phyloP scores from a whole-genome alignment of 2,888 invertebrate species.

The Caenorhabditis panamensis region DNA sequence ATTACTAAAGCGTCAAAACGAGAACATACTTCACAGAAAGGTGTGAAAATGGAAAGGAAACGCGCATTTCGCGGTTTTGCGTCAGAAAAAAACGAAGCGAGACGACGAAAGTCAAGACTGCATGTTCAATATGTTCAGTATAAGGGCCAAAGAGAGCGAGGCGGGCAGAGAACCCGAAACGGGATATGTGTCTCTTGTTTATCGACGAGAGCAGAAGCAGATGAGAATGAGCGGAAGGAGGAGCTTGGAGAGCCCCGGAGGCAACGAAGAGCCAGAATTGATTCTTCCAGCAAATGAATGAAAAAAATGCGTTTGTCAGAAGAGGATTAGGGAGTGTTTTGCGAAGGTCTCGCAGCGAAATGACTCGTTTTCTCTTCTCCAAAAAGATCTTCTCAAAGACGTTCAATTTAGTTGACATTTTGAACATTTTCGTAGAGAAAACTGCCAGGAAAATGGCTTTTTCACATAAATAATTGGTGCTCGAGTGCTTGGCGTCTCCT shows the following conservation, averaged over 20 bases:
- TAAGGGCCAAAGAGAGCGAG: constrained; percentile 8
- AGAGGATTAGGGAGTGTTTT: no score
- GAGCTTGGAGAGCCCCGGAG: constrained; percentile 12
- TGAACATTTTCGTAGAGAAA: no score
- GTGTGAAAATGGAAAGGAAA: not conserved
- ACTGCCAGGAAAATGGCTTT: not conserved
- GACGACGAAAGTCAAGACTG: constrained; percentile 31
- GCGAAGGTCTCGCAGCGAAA: no score
- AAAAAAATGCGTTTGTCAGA: no score
- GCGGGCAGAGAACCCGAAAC: constrained; percentile 38
- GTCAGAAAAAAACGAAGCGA: constrained; percentile 4
- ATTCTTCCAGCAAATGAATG: no score
- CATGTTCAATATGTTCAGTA: constrained; percentile 13
- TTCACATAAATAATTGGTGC: not conserved
- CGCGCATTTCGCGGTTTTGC: not conserved
- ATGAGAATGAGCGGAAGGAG: constrained; percentile 24
- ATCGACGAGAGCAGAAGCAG: constrained; percentile 7
- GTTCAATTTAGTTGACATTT: no score
- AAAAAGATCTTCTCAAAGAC: no score
- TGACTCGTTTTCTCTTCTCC: no score
- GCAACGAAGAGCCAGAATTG: not conserved
- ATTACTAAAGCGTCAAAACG: no score
- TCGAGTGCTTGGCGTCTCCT: not conserved
- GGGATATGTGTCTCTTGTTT: constrained; percentile 31
- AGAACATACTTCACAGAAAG: not conserved